Evolutionary conservation across 2,797 vertebrate genomes (phyloP).

Genomic region (Petrocephalus schoutedeni): DNA sequence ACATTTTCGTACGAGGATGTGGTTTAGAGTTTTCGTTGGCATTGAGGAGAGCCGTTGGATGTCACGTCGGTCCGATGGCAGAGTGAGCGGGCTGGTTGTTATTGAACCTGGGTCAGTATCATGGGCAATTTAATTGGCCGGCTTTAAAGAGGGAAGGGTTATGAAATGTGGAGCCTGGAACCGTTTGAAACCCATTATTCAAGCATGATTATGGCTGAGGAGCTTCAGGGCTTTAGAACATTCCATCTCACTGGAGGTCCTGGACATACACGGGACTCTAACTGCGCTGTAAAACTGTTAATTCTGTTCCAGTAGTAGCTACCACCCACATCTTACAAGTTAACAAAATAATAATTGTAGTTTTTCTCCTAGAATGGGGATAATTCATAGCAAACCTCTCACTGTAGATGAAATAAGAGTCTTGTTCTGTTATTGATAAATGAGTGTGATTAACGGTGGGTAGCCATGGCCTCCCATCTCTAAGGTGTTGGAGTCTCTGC

Average conservation of each 20-base stretch:
- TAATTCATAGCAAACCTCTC: not conserved
- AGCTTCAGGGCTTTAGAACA: not conserved
- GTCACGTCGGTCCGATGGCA: not conserved
- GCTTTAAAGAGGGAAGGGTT: slow-evolving; percentile 12
- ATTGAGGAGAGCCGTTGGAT: not conserved
- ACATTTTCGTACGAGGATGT: not conserved
- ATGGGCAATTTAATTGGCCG: not conserved
- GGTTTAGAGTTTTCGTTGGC: not conserved
- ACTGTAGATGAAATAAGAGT: not conserved
- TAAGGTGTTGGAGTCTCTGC: not conserved
- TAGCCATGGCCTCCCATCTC: not conserved
- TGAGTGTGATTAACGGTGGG: not conserved
- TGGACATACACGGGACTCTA: not conserved
- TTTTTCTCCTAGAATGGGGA: not conserved
- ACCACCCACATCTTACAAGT: not conserved
- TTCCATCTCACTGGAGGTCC: slow-evolving; percentile 20
- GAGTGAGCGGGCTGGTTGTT: not conserved
- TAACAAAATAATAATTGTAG: not conserved
- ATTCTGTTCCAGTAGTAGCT: slow-evolving; percentile 13
- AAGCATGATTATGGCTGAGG: slow-evolving; percentile 16
- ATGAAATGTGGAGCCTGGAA: slow-evolving; percentile 14
- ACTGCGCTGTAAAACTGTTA: not conserved
- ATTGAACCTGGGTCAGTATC: not conserved
- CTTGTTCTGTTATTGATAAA: not conserved
- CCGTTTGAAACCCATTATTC: not conserved